phyloP scores from a whole-genome alignment of 1,140 invertebrate genomes.

The Littorina saxatilis region DNA sequence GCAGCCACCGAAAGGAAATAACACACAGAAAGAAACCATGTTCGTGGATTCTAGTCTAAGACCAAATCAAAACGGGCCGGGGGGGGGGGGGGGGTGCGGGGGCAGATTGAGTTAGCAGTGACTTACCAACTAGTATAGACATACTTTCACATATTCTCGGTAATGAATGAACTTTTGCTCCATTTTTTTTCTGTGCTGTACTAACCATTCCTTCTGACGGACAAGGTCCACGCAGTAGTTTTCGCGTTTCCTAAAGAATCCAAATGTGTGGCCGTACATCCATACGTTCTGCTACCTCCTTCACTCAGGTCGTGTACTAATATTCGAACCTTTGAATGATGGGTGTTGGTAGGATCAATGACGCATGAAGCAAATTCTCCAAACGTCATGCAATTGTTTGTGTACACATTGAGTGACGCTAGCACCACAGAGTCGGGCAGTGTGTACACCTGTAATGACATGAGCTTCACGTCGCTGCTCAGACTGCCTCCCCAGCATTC shows the following conservation, averaged over 20 bases:
- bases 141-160: too few species aligned
- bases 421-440: neutral
- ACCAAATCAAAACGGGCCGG: too few species aligned
- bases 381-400: conserved; percentile 4
- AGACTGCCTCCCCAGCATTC: conserved; percentile 29
- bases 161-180: too few species aligned
- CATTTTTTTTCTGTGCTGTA: too few species aligned
- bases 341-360: neutral
- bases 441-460: neutral
- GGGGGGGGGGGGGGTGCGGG: too few species aligned
- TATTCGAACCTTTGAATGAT: neutral
- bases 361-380: conserved; percentile 5
- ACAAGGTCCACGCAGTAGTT: too few species aligned
- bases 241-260: too few species aligned
- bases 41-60: too few species aligned
- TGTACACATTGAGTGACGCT: conserved; percentile 9
- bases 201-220: conserved; percentile 13
- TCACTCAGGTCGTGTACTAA: conserved; percentile 16
- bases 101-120: too few species aligned
- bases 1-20: too few species aligned
- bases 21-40: too few species aligned
- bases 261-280: conserved; percentile 14
- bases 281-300: conserved; percentile 10
- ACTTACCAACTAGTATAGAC: too few species aligned
- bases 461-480: neutral